Evolutionary conservation across 2,113 vertebrate species (phyloP), one percentile per base, ranked within the genome.

Genomic region (Thomomys bottae): DNA sequence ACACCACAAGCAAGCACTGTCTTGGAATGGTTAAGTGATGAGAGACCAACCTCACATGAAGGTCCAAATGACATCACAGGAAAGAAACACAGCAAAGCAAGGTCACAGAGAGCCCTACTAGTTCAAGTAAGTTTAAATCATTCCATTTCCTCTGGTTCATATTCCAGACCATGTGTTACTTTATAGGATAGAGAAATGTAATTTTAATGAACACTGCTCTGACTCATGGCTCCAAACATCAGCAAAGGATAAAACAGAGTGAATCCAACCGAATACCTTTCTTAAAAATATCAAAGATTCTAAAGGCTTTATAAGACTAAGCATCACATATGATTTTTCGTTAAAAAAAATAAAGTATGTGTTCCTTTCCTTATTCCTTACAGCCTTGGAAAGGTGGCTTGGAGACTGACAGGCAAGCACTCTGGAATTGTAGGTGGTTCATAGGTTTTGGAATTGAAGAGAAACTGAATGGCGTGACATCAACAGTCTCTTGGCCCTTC

Each of bases 11-110:
- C 57, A 7, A 71, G 67, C 57, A 7, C 14, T 91, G 42, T 3
- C 26, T 89, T 93, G 93, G 76, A 45, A 24, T 90, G 42, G 2
- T 66, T 36, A 91, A 85, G 86, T 36, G 84, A 71, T 71, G 20
- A 57, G 32, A 92, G 17, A 6, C 84, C 90, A 70, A 34, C 63
- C 28, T 94, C 40, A 91, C 0, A 42, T 73, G 21, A 30, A 70
- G 20, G 49, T 54, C 49, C 3, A 15, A 54, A 54, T 2, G 49
- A 54, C 49, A 12, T 15, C 49, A 4, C 14, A 54, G 14, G 49
- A 54, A 54, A 15, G 14, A 17, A 85, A 76, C 12, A 64, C 2
- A 70, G 23, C 68, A 72, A 73, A 83, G 49, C 49, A 54, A 54
- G 49, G 49, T 17, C 49, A 54, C 49, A 15, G 49, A 54, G 18